Base-by-base conservation (phyloP, 2,888 invertebrate genomes). In the Smittia sp. region DNA sequence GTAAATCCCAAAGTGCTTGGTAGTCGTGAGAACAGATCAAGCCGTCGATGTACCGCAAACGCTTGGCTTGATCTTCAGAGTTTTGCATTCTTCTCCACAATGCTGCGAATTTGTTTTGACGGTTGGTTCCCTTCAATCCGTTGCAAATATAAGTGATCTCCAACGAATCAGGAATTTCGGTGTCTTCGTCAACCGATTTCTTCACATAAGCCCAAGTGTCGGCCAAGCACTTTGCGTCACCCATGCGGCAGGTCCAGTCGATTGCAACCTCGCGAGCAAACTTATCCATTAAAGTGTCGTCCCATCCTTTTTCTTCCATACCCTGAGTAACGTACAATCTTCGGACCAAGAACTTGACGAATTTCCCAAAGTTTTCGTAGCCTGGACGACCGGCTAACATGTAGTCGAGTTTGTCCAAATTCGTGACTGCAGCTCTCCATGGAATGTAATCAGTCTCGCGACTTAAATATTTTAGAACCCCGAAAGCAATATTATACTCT, bases 371-470 rank as follows among this genome's bases (percentile, higher is more conserved):
- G 7, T 62, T 13, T 11, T 24, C 27, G 13, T 73, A 18, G 32
- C 9, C 4, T 6, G 32, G 3, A 32, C 32, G 32, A 25, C 22
- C 9, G 1, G 22, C 25, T 1, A 65, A 25, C 7, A 73, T 18
- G 25, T 46, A 65, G 27, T 73, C 65, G 4, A 73, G 15, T 27
- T 63, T 65, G 20, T 65, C 65, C 0, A 73, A 41, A 15, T 38
- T 32, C 3, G 20, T 32, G 4, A 27, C 24, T 7, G 63, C 63
- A 6, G 73, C 20, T 7, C 62, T 20, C 73, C 73, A 73, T 18
- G 90, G 89, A 2, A 89, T 84, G 76, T 89, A 89, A 70, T 87
- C 85, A 3, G 83, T 85, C 80, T 89, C 88, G 2, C 83, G 82
- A 74, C 82, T 81, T 74, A 92, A 68, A 77, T 87, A 87, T 4